Evolutionary conservation across 1,140 invertebrate genomes (phyloP).

Genomic region (Heliconius melpomene): DNA sequence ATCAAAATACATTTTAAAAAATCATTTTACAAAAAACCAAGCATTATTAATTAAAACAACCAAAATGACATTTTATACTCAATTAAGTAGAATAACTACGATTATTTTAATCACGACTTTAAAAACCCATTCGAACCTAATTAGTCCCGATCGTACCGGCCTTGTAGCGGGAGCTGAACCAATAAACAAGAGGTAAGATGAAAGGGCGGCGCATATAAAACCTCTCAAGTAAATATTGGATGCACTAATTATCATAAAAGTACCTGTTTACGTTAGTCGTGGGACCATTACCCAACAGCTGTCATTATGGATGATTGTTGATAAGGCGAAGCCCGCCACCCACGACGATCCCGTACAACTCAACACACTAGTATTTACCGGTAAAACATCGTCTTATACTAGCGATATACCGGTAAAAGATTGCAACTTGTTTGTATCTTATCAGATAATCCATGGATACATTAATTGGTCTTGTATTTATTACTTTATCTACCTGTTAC

Average conservation of each 20-base stretch:
- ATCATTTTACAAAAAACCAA: too few relatives aligned
- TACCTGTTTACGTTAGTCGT: slow-evolving; percentile 60
- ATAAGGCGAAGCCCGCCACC: slow-evolving; percentile 65
- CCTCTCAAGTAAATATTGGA: slow-evolving; percentile 71
- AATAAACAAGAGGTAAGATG: slow-evolving; percentile 68
- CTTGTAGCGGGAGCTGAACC: slow-evolving; percentile 59
- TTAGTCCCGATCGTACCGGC: slow-evolving; percentile 58
- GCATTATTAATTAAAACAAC: not conserved
- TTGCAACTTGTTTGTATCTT: slow-evolving; percentile 58
- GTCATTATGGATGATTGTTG: slow-evolving; percentile 65
- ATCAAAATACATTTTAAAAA: too few relatives aligned
- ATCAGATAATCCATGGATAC: slow-evolving; percentile 60
- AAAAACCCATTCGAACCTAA: slow-evolving; percentile 55
- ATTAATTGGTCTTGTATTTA: slow-evolving; percentile 59
- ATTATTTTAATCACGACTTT: slow-evolving; percentile 50
- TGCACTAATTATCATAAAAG: slow-evolving; percentile 77
- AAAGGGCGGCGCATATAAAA: slow-evolving; percentile 66
- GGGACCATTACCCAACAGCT: slow-evolving; percentile 72
- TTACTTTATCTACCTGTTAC: slow-evolving; percentile 44
- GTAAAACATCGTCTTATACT: slow-evolving; percentile 39
- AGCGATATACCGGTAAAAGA: slow-evolving; percentile 64
- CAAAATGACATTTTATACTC: slow-evolving; percentile 28
- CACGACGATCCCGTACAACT: slow-evolving; percentile 52
- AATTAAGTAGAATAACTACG: slow-evolving; percentile 32
- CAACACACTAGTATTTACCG: slow-evolving; percentile 50